Percentiles rank a stretch among this genome's conserved stretches.
These are phyloP conservation scores for Loriculus beryllinus DNA, from an alignment of 2,797 vertebrate genomes.

Conservation along the genomic window DNA sequence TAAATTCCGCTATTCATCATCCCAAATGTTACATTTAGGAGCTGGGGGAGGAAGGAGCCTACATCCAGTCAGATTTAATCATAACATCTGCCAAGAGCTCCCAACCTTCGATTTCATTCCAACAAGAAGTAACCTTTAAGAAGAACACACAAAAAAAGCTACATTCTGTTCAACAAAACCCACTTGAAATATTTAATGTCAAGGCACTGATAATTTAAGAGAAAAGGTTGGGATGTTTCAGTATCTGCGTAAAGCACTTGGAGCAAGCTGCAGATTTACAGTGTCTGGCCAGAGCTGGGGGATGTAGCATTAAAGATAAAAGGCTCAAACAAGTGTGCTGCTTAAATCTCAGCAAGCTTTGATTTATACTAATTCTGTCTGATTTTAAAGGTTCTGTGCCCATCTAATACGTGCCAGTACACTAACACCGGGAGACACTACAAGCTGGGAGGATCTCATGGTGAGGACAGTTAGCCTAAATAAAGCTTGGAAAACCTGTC, in stretches of 20 bases:
- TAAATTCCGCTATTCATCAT: conserved; percentile 48
- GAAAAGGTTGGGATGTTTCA: conserved; percentile 12
- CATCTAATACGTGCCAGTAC: neutral
- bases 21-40: conserved; percentile 57
- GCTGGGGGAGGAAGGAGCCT: conserved; percentile 44
- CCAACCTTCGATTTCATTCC: conserved; percentile 55
- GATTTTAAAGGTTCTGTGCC: neutral
- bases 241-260: neutral
- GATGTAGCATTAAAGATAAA: neutral
- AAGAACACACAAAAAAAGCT: conserved; percentile 16
- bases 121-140: conserved; percentile 53
- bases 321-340: neutral
- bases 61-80: conserved; percentile 58
- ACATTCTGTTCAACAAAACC: conserved; percentile 36
- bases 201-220: conserved; percentile 34
- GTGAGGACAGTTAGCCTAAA: neutral
- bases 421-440: neutral
- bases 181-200: conserved; percentile 59
- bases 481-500: neutral
- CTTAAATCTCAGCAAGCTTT: neutral
- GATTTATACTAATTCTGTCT: neutral
- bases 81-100: conserved; percentile 59
- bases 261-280: neutral
- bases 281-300: neutral
- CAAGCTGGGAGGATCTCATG: neutral